Evolutionary conservation across 2,888 invertebrate genomes (phyloP), one percentile per base, ranked within the genome.

Genomic region (Epirrhoe alternata): DNA sequence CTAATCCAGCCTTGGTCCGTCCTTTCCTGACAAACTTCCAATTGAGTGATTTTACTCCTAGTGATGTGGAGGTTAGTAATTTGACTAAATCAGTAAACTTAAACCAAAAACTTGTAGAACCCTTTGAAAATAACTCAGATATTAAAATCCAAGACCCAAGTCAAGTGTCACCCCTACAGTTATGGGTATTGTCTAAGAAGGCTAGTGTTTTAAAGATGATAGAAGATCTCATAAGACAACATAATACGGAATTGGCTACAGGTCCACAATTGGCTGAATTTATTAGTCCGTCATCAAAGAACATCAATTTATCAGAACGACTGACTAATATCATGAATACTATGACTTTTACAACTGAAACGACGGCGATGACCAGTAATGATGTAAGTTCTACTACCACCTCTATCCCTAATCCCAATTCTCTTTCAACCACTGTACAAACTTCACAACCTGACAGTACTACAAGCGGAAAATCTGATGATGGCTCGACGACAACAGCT

Each of bases 171-270:
- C 87, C 86, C 49, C 71, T 89, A 57, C 90, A 93, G 72, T 75
- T 93, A 71, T 90, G 88, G 90, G 82, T 93, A 72, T 79, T 93
- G 68, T 90, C 93, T n/a, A 91, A 89, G 79, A 90, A 92, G 84
- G 93, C 94, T 68, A 86, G 85, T 70, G 89, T 94, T 69, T 84
- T 94, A 67, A 86, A 92, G 81, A 92, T 93, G 88, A 94, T 94
- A 62, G 93, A 94, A 86, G 89, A 93, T 67, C 77, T 94, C 51
- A 87, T 94, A 74, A 82, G 84, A 74, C 86, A 88, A 74, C 93
- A 94, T 70, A 90, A 94, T 74, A 82, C 84, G 60, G 93, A 93
- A 81, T 78, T 93, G 71, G 86, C 85, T 45, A 90, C 87, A 71
- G 85, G 83, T 60, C 78, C 82, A 61, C 81, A 87, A 52, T 75